phyloP scores from a whole-genome alignment of 2,888 invertebrate genomes.

The Busseola fusca region DNA sequence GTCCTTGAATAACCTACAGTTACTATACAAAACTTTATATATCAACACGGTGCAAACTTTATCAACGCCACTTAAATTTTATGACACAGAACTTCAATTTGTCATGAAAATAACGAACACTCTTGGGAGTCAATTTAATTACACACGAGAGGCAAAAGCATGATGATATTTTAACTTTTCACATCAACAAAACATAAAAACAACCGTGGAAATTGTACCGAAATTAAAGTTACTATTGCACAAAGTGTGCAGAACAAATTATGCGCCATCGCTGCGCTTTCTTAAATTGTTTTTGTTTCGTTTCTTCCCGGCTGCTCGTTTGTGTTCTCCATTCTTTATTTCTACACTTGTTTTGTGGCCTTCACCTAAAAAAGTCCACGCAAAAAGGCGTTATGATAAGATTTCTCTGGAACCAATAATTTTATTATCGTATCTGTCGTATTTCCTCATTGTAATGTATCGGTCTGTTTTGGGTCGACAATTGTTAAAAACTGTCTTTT shows the following conservation, averaged over 20 bases:
- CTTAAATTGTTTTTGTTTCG: conserved; percentile 55
- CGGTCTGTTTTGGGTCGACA: conserved; percentile 36
- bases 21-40: not conserved
- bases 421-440: conserved; percentile 37
- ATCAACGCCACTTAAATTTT: conserved; percentile 26
- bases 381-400: conserved; percentile 26
- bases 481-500: conserved; percentile 32
- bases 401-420: conserved; percentile 33
- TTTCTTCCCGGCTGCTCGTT: conserved; percentile 38
- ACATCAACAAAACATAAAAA: conserved; percentile 48
- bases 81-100: conserved; percentile 34
- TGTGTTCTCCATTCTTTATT: conserved; percentile 23
- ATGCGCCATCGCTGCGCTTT: conserved; percentile 53
- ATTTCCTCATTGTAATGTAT: conserved; percentile 35
- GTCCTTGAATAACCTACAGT: conserved; percentile 6
- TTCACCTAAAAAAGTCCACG: conserved; percentile 32
- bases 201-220: conserved; percentile 40
- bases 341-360: conserved; percentile 33
- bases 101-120: conserved; percentile 28
- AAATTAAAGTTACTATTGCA: conserved; percentile 53
- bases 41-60: conserved; percentile 10
- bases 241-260: conserved; percentile 58
- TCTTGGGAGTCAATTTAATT: conserved; percentile 33
- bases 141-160: conserved; percentile 38
- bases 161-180: conserved; percentile 50